Conservation (phyloP, 2,113 vertebrate species). For the Platycercus adscitus region DNA sequence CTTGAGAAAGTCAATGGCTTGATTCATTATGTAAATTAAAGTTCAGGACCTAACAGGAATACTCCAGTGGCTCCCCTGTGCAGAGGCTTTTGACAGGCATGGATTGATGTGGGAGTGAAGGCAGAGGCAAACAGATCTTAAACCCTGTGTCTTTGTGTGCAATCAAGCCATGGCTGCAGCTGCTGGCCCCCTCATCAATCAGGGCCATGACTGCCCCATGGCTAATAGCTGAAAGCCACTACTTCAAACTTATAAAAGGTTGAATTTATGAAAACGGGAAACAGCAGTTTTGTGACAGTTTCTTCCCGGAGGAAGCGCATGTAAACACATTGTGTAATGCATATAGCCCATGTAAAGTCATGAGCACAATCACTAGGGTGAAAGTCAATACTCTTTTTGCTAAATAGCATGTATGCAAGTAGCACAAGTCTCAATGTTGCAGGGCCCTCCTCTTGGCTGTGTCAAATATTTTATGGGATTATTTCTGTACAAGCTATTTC, state of each 20-base stretch:
- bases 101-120: neutral
- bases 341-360: neutral
- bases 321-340: neutral
- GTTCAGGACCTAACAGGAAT: neutral
- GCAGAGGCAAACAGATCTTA: neutral
- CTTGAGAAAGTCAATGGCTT: neutral
- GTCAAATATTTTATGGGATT: neutral
- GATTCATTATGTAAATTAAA: neutral
- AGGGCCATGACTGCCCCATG: neutral
- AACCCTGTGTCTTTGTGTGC: neutral
- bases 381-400: neutral
- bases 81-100: neutral
- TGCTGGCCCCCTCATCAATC: accelerated
- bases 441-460: neutral
- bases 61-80: neutral
- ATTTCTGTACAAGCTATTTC: slow-evolving; percentile 20
- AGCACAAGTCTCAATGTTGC: neutral
- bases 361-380: neutral
- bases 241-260: neutral
- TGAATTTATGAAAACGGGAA: neutral
- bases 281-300: neutral
- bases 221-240: neutral
- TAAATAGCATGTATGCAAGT: neutral
- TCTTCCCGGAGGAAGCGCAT: neutral
- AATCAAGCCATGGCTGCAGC: accelerated